Base-by-base conservation (phyloP, 1,140 invertebrate genomes). In the Colletes latitarsis region DNA sequence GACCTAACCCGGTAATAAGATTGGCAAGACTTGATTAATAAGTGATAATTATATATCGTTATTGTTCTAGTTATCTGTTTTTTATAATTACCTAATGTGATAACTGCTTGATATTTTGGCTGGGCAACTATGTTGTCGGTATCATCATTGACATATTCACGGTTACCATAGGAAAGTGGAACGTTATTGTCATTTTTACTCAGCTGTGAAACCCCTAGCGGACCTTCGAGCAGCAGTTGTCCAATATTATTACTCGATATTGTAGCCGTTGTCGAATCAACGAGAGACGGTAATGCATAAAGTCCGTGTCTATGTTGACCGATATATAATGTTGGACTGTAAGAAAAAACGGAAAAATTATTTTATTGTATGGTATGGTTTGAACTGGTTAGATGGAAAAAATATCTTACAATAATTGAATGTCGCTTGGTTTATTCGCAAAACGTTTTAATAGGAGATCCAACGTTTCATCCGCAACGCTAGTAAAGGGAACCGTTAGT, bases 221-320 rank as follows among this genome's bases (percentile, higher is more conserved):
- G 96, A 0, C 96, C 96, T 89, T 96, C 96, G 0, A 97, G 88
- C 10, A 97, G 91, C 39, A 96, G 91, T 0, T 95, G 95, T 30
- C 94, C 95, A 17, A 93, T 88, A 74, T 95, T 94, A 8, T 95
- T 94, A 8, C 94, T 94, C 0, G 95, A 95, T 91, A 97, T 96
- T 10, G 96, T 96, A 14, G 96, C 95, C 12, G 95, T 96, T 76
- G 96, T 96, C 86, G 97, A 96, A 93, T 99, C 98, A 0, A 98
- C 98, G 39, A 98, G 93, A 0, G 98, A 98, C 5, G 97, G 97
- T 58, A 99, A 91, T 0, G 98, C 98, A 92, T 99, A 99, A 3
- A 98, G 92, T 3, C 97, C 97, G 91, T 97, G 95, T 74, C 95
- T 94, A 92, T 98, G 96, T 92, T 99, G 97, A 8, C 98, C 98